Conservation (phyloP, 2,113 vertebrate genomes). For the Riparia riparia region DNA sequence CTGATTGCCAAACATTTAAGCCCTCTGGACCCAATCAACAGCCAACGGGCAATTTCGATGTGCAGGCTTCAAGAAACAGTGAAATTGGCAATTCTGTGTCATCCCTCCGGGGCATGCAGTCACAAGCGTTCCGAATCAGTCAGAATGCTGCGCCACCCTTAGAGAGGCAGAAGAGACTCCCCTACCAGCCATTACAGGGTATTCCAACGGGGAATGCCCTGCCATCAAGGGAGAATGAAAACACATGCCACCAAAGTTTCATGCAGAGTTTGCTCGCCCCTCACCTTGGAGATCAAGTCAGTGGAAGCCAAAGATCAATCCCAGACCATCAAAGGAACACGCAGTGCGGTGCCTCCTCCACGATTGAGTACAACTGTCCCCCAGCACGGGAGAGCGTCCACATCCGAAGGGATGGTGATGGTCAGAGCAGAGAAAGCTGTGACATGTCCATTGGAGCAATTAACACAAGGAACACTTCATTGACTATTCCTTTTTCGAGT, state of each 20-base stretch:
- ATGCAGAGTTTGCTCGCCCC: slow-evolving; percentile 95
- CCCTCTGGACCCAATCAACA: slow-evolving; percentile 79
- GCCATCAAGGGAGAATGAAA: slow-evolving; percentile 86
- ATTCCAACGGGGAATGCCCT: slow-evolving; percentile 82
- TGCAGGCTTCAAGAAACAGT: slow-evolving; percentile 88
- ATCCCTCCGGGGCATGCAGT: slow-evolving; percentile 86
- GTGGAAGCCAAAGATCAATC: slow-evolving; percentile 78
- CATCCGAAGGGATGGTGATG: slow-evolving; percentile 79
- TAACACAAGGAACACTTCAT: slow-evolving; percentile 78
- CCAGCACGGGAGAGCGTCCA: slow-evolving; percentile 79
- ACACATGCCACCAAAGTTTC: slow-evolving; percentile 91
- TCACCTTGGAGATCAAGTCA: slow-evolving; percentile 90
- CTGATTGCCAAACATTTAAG: slow-evolving; percentile 93
- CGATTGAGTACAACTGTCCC: slow-evolving; percentile 91
- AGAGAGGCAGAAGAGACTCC: slow-evolving; percentile 87
- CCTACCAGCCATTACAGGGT: slow-evolving; percentile 88
- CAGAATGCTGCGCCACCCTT: slow-evolving; percentile 77
- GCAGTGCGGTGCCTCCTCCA: slow-evolving; percentile 88
- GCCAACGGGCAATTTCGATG: slow-evolving; percentile 85
- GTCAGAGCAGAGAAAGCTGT: slow-evolving; percentile 81
- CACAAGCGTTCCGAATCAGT: slow-evolving; percentile 88
- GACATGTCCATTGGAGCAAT: slow-evolving; percentile 80
- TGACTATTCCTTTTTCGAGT: slow-evolving; percentile 82
- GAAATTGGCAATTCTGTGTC: slow-evolving; percentile 85
- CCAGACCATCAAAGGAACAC: slow-evolving; percentile 86